Conservation (phyloP, 1,140 invertebrate species). For the Vollenhovia emeryi region DNA sequence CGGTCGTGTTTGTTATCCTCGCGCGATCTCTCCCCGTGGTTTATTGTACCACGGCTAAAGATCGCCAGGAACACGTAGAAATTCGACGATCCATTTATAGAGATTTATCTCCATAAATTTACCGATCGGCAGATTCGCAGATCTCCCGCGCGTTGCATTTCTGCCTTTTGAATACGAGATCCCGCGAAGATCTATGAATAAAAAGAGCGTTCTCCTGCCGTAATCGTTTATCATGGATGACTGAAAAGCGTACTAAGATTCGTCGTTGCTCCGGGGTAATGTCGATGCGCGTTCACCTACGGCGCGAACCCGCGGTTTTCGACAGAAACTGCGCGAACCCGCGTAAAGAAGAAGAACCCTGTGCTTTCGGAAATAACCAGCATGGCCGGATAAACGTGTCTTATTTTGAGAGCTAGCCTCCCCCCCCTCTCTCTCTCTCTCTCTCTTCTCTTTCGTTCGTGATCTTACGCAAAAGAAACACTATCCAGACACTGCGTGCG, state of each 20-base stretch:
- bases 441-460: conserved; percentile 39
- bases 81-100: not conserved
- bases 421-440: conserved; percentile 54
- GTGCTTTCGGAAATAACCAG: conserved; percentile 77
- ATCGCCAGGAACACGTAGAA: not conserved
- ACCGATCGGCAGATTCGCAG: not conserved
- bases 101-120: not conserved
- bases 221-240: not conserved
- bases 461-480: conserved; percentile 77
- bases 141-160: not conserved
- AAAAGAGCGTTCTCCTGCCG: too few relatives aligned
- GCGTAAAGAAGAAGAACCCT: conserved; percentile 72
- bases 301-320: conserved; percentile 31
- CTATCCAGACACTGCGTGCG: conserved; percentile 72
- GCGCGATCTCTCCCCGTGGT: not conserved
- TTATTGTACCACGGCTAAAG: not conserved
- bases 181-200: not conserved
- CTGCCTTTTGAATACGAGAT: not conserved
- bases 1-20: not conserved
- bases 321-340: conserved; percentile 66
- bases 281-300: not conserved
- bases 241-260: not conserved
- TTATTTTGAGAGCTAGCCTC: conserved; percentile 76
- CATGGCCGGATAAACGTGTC: conserved; percentile 77
- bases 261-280: not conserved